Conservation (phyloP, 1,140 invertebrate genomes). For the Bombus haemorrhoidalis region DNA sequence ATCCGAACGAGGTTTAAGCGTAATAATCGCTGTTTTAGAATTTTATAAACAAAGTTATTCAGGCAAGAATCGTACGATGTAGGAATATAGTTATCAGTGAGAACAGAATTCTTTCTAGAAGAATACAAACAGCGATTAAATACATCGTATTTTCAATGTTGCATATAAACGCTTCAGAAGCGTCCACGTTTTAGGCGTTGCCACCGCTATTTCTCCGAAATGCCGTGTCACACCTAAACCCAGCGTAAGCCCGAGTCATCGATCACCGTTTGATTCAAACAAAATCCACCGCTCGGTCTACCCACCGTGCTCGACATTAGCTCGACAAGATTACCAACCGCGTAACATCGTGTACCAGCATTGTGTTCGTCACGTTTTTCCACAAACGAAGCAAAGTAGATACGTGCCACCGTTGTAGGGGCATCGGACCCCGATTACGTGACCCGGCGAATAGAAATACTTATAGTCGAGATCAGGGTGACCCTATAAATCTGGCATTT, state of each 20-base stretch:
- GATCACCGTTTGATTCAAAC: neutral
- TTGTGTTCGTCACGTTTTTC: constrained; percentile 52
- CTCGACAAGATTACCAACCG: constrained; percentile 28
- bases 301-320: constrained; percentile 6
- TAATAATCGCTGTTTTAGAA: too few relatives aligned
- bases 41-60: too few relatives aligned
- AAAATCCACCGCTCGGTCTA: too few relatives aligned
- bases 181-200: too few relatives aligned
- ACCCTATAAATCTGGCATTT: constrained; percentile 62
- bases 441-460: constrained; percentile 59
- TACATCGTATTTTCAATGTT: neutral
- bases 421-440: constrained; percentile 53
- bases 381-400: constrained; percentile 42
- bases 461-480: constrained; percentile 36
- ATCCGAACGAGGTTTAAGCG: too few relatives aligned
- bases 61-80: too few relatives aligned
- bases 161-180: too few relatives aligned
- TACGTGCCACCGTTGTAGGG: constrained; percentile 48
- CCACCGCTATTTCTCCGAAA: neutral
- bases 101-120: neutral
- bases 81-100: neutral
- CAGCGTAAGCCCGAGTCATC: neutral
- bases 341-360: neutral
- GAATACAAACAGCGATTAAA: neutral
- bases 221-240: neutral